phyloP scores from a whole-genome alignment of 2,113 vertebrate species.

The Megaptera novaeangliae region DNA sequence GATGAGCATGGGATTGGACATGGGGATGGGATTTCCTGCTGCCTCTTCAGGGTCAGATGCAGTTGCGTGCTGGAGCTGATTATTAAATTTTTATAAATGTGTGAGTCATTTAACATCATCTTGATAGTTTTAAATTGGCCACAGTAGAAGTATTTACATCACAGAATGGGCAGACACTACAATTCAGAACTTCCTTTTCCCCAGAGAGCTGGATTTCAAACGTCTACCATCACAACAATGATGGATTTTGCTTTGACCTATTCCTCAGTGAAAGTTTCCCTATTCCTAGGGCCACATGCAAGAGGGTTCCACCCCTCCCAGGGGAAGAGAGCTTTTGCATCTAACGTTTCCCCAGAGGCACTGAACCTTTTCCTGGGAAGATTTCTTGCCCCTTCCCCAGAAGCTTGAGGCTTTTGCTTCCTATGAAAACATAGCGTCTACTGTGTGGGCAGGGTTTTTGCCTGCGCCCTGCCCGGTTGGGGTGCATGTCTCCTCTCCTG shows the following conservation, averaged over 20 bases:
- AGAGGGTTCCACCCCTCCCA: not conserved
- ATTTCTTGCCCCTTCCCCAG: not conserved
- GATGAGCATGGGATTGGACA: too few relatives aligned
- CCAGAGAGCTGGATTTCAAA: not conserved
- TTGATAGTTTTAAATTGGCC: not conserved
- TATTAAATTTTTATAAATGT: not conserved
- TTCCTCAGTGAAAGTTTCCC: not conserved
- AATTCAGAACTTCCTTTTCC: not conserved
- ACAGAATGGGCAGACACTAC: not conserved
- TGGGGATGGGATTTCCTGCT: not conserved
- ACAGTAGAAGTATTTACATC: not conserved
- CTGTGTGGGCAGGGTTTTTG: not conserved
- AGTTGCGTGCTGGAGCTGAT: not conserved
- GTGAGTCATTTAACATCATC: not conserved
- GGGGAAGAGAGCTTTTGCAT: not conserved
- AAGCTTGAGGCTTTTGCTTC: not conserved
- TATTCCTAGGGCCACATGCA: not conserved
- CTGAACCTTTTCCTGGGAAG: not conserved
- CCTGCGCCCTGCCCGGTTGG: not conserved
- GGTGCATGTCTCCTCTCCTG: not conserved
- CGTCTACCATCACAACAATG: not conserved
- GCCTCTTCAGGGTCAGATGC: not conserved
- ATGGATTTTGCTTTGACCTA: not conserved
- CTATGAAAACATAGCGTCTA: not conserved
- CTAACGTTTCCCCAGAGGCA: not conserved